Base-by-base conservation (phyloP, 2,888 invertebrate genomes). In the Opisthograptis luteolata region DNA sequence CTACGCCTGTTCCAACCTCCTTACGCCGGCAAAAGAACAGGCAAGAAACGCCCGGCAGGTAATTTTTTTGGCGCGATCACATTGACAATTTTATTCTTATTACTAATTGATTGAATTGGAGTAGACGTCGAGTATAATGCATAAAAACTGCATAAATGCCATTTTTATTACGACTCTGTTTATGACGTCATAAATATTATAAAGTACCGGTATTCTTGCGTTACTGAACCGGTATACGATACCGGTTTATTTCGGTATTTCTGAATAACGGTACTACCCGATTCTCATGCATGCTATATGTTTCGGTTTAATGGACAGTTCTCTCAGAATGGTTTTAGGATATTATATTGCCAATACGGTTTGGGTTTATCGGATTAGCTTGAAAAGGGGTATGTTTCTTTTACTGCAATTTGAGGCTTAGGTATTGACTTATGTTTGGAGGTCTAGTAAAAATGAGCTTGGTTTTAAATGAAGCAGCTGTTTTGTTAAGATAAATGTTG, bases 101-200 rank as follows among this genome's bases (percentile, higher is more conserved):
- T n/a, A n/a, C n/a, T n/a, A n/a, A n/a, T n/a, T n/a, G n/a, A n/a
- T n/a, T n/a, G n/a, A n/a, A n/a, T n/a, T n/a, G n/a, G n/a, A n/a
- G n/a, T 44, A 46, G 52, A 50, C 50, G 30, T 25, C 43, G 40
- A 46, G 41, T 58, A 55, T 41, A 54, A 62, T 68, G 69, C 64
- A 68, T 67, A 73, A 76, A 74, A 76, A 76, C 65, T 73, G 73
- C 69, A 74, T 64, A 65, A 73, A 66, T 60, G 57, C 60, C 60
- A 47, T 59, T 72, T 76, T 74, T 73, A 71, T 68, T 64, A 55
- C 65, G 43, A 39, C 45, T 49, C 51, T 51, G 57, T 74, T 73
- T 75, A 76, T 64, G 65, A 64, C 55, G 49, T 58, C 64, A 66
- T 74, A 76, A 76, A 76, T 75, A 70, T 59, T 58, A 57, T 50